Evolutionary conservation across 1,140 invertebrate species (phyloP).

Genomic region (Andrena cerasifolii): DNA sequence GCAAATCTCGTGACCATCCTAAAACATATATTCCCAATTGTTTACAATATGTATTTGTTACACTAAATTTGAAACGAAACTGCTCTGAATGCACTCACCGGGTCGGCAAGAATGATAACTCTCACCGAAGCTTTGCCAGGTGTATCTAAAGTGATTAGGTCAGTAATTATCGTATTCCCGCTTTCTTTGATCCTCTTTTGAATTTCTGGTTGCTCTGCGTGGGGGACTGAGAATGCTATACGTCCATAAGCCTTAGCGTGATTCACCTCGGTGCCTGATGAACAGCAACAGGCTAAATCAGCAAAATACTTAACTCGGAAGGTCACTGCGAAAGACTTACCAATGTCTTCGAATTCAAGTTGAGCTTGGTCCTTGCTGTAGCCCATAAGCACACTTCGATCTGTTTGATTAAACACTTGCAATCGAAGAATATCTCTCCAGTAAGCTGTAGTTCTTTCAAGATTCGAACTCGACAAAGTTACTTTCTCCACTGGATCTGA

Average conservation of each 20-base stretch:
- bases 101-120: slow-evolving; percentile 98
- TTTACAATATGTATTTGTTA: slow-evolving; percentile 1
- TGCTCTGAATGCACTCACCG: slow-evolving; percentile 82
- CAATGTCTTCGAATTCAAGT: slow-evolving; percentile 88
- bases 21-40: slow-evolving; percentile 34
- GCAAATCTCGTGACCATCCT: slow-evolving; percentile 99
- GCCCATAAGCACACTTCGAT: slow-evolving; percentile 85
- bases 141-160: slow-evolving; percentile 94
- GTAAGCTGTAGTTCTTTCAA: slow-evolving; percentile 90
- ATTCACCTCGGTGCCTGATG: slow-evolving; percentile 86
- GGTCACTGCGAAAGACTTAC: slow-evolving; percentile 77
- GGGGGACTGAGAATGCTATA: slow-evolving; percentile 95
- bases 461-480: slow-evolving; percentile 89
- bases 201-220: slow-evolving; percentile 88
- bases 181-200: slow-evolving; percentile 89
- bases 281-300: slow-evolving; percentile 79
- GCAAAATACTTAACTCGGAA: slow-evolving; percentile 27
- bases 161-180: slow-evolving; percentile 91
- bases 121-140: slow-evolving; percentile 97
- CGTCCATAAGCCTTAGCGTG: slow-evolving; percentile 96
- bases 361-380: slow-evolving; percentile 90
- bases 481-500: slow-evolving; percentile 93
- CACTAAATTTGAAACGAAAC: not conserved
- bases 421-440: slow-evolving; percentile 92
- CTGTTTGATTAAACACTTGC: slow-evolving; percentile 85